A percentile compares a stretch with the other conserved stretches of the same genome.
Conservation (phyloP, 2,113 vertebrate species). For the Sclerurus mexicanus region DNA sequence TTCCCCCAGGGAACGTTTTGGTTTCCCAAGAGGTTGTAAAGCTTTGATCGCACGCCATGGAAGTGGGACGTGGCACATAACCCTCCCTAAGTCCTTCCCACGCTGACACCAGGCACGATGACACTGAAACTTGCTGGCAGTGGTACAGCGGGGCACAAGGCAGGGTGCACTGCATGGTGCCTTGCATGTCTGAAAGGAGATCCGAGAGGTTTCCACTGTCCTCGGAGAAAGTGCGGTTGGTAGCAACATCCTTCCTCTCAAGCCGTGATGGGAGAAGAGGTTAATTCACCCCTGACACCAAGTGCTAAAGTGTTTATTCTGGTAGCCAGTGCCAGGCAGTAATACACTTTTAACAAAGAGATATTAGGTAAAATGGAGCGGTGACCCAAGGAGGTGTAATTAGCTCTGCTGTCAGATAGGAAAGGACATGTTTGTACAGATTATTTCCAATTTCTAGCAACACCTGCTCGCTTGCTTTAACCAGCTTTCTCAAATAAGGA, state of each 20-base stretch:
- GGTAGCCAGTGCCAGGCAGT: background rate
- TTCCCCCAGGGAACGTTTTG: background rate
- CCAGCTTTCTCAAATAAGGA: slow-evolving; percentile 55
- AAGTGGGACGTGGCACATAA: background rate
- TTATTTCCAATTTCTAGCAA: slow-evolving; percentile 48
- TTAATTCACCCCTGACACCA: background rate
- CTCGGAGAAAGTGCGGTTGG: background rate
- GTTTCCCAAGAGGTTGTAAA: background rate
- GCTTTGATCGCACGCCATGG: accelerated
- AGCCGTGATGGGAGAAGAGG: background rate
- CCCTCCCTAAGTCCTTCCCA: background rate
- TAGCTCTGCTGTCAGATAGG: slow-evolving; percentile 20
- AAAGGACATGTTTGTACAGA: slow-evolving; percentile 38
- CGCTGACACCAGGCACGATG: background rate
- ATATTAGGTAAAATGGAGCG: background rate
- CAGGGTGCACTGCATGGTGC: accelerated
- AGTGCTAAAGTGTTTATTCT: background rate
- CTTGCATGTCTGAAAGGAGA: accelerated
- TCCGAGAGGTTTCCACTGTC: background rate
- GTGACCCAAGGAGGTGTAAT: slow-evolving; percentile 49
- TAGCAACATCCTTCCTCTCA: background rate
- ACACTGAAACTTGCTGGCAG: background rate
- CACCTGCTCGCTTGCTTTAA: slow-evolving; percentile 52
- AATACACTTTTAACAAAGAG: background rate
- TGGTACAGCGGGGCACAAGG: background rate